phyloP scores from a whole-genome alignment of 2,888 invertebrate genomes.

The Lepetodrilus schrolli region DNA sequence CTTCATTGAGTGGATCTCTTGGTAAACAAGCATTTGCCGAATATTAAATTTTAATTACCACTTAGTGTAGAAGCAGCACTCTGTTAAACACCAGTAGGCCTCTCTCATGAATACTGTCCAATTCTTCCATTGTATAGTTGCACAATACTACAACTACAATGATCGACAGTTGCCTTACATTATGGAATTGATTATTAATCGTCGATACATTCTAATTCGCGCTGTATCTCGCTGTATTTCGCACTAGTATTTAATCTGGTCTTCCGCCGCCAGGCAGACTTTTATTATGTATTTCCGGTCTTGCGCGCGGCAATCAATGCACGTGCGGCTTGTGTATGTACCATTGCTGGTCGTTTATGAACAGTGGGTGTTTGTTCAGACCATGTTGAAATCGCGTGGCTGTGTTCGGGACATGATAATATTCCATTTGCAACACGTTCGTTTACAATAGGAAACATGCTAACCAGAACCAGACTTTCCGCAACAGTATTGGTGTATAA shows the following conservation, averaged over 20 bases:
- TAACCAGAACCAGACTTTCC: no score
- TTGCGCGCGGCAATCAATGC: conserved; percentile 30
- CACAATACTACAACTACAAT: conserved; percentile 27
- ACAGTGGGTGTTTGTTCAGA: background rate
- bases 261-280: conserved; percentile 28
- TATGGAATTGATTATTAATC: conserved; percentile 24
- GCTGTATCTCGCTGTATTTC: background rate
- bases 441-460: no score
- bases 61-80: conserved; percentile 10
- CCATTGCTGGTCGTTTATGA: background rate
- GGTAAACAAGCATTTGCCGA: conserved; percentile 26
- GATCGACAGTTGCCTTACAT: conserved; percentile 24
- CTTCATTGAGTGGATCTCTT: background rate
- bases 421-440: no score
- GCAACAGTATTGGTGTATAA: no score
- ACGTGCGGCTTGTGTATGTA: background rate
- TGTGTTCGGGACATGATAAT: no score
- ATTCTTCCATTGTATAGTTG: background rate
- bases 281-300: conserved; percentile 30
- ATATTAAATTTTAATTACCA: conserved; percentile 34
- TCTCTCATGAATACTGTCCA: background rate
- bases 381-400: background rate
- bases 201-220: conserved; percentile 29
- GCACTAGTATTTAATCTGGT: conserved; percentile 27
- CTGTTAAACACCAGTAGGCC: background rate